phyloP scores from a whole-genome alignment of 2,797 vertebrate genomes.

The Acipenser ruthenus region DNA sequence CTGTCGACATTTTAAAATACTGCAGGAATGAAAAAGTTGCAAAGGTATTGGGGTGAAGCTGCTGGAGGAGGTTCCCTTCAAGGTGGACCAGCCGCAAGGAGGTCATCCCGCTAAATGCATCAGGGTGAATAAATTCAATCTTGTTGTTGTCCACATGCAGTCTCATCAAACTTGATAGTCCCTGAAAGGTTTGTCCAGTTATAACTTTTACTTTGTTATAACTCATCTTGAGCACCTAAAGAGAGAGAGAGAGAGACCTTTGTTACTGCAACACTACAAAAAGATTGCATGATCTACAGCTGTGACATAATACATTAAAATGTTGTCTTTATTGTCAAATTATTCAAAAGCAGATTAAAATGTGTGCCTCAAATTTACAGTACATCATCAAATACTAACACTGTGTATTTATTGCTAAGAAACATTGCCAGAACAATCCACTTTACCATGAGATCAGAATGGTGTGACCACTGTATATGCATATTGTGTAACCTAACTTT shows the following conservation, averaged over 20 bases:
- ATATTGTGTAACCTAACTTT: no score
- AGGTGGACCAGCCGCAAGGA: constrained; percentile 76
- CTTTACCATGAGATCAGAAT: no score
- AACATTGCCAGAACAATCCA: no score
- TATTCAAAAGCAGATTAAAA: no score
- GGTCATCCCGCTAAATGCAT: constrained; percentile 75
- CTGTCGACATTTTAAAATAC: constrained; percentile 73
- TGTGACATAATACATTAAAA: background rate
- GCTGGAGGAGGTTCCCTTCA: constrained; percentile 79
- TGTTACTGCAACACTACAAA: background rate
- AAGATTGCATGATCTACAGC: background rate
- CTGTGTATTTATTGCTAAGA: no score
- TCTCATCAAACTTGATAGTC: constrained; percentile 67
- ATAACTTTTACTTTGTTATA: constrained; percentile 82
- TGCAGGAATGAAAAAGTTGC: constrained; percentile 68
- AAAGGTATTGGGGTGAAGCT: constrained; percentile 78
- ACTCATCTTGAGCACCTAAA: constrained; percentile 87
- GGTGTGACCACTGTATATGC: no score
- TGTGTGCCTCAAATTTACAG: no score
- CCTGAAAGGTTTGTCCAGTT: constrained; percentile 59
- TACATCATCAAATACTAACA: no score
- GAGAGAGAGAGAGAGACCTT: background rate
- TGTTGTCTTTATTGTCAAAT: background rate
- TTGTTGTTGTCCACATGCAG: constrained; percentile 85
- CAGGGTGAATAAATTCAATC: constrained; percentile 79